A percentile compares a stretch with the other conserved stretches of the same genome.
phyloP scores from a whole-genome alignment of 1,140 invertebrate species.

The Gryllus bimaculatus region DNA sequence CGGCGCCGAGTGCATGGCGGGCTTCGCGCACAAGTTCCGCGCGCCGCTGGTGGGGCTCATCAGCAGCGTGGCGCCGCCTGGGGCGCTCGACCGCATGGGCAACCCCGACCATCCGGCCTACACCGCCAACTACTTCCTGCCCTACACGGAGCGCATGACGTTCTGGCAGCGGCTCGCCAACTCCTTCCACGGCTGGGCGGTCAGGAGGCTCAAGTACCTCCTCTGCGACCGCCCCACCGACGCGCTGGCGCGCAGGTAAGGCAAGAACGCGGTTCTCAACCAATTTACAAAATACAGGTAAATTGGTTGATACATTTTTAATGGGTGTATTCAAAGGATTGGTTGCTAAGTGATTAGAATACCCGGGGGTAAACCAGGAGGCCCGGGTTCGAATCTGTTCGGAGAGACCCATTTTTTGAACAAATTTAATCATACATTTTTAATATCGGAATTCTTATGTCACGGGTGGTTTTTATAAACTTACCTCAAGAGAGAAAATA shows the following conservation, averaged over 20 bases:
- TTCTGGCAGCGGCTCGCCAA: constrained; percentile 6
- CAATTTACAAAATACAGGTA: no score
- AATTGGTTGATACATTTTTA: no score
- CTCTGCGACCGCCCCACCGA: background rate
- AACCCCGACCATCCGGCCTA: constrained; percentile 14
- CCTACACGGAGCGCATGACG: background rate
- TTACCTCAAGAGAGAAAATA: no score
- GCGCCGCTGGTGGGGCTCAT: constrained; percentile 14
- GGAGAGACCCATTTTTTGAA: no score
- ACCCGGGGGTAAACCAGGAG: no score
- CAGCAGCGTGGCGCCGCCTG: background rate
- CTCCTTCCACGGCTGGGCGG: background rate
- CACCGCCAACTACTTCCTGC: constrained; percentile 10
- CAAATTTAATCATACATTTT: no score
- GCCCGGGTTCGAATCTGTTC: no score
- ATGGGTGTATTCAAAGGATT: no score
- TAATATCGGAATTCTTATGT: no score
- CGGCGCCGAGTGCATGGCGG: background rate
- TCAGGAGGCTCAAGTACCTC: background rate
- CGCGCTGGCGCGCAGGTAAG: background rate
- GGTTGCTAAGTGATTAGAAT: no score
- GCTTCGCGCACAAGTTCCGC: constrained; percentile 8
- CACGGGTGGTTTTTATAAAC: no score
- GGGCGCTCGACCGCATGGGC: background rate
- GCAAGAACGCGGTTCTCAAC: no score